A percentile compares a stretch with the other conserved stretches of the same genome.
phyloP scores from a whole-genome alignment of 2,113 vertebrate genomes.

The Boulengeromyrus knoepffleri region DNA sequence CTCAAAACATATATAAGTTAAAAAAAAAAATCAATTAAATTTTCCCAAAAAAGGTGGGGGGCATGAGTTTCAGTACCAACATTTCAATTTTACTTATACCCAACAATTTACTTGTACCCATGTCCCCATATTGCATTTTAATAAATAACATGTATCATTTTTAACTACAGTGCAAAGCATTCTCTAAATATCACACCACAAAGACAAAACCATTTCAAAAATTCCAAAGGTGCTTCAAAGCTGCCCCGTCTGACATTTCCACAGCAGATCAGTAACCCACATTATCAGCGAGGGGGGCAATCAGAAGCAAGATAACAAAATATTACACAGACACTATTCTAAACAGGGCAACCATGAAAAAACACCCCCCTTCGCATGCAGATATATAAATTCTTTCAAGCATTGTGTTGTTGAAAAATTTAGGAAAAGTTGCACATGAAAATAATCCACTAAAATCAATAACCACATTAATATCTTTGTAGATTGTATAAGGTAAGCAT shows the following conservation, averaged over 20 bases:
- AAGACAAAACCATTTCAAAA: not conserved
- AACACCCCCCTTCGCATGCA: not conserved
- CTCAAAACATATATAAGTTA: not conserved
- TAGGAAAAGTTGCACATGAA: not conserved
- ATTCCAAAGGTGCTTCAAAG: not conserved
- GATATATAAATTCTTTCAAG: not conserved
- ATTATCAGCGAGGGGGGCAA: not conserved
- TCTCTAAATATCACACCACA: not conserved
- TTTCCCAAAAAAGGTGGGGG: not conserved
- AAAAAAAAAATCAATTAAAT: not conserved
- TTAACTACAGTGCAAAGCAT: not conserved
- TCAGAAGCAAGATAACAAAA: not conserved
- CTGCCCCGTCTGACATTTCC: not conserved
- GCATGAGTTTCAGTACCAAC: not conserved
- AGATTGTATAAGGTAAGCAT: not conserved
- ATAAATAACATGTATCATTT: not conserved
- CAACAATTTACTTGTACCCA: not conserved
- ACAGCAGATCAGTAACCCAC: not conserved
- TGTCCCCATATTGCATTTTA: not conserved
- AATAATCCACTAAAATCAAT: not conserved
- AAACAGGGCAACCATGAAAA: not conserved
- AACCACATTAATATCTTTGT: not conserved
- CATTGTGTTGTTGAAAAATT: not conserved
- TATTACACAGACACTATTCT: not conserved
- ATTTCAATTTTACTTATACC: not conserved